Evolutionary conservation across 2,113 vertebrate genomes (phyloP).

Genomic region (Rousettus leschenaultii): DNA sequence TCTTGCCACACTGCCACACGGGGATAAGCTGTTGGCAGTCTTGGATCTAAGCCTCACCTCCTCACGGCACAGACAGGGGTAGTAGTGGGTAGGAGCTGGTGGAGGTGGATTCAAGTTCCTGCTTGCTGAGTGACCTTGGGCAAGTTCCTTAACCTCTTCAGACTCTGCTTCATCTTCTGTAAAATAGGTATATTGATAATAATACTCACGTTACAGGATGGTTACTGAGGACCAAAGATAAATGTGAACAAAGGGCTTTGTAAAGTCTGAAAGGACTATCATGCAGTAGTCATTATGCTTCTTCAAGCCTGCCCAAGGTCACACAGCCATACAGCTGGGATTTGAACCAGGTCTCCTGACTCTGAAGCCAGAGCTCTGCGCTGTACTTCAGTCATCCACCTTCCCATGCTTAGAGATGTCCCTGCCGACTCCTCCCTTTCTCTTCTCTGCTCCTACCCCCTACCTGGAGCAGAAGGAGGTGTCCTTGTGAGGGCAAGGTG

Average conservation of each 20-base stretch:
- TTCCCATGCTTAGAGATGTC: not conserved
- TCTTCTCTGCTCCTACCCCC: not conserved
- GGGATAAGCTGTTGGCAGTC: not conserved
- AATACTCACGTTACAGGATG: not conserved
- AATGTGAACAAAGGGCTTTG: not conserved
- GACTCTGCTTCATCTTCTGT: slow-evolving; percentile 16
- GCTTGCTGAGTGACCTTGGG: not conserved
- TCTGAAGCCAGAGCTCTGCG: not conserved
- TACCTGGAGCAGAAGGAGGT: not conserved
- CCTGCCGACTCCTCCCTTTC: not conserved
- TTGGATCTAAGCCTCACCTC: not conserved
- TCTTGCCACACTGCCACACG: not conserved
- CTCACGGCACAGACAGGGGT: not conserved
- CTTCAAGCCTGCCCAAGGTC: not conserved
- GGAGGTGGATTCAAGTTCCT: not conserved
- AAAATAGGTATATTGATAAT: slow-evolving; percentile 2
- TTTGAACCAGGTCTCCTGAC: not conserved
- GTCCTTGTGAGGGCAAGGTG: not conserved
- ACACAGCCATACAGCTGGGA: not conserved
- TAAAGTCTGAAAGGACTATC: not conserved
- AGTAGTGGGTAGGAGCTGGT: not conserved
- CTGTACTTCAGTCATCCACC: not conserved
- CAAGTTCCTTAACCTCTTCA: not conserved
- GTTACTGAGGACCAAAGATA: not conserved
- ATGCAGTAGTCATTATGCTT: not conserved